phyloP scores from a whole-genome alignment of 2,888 invertebrate genomes.

The Phoenoteleia sp. region DNA sequence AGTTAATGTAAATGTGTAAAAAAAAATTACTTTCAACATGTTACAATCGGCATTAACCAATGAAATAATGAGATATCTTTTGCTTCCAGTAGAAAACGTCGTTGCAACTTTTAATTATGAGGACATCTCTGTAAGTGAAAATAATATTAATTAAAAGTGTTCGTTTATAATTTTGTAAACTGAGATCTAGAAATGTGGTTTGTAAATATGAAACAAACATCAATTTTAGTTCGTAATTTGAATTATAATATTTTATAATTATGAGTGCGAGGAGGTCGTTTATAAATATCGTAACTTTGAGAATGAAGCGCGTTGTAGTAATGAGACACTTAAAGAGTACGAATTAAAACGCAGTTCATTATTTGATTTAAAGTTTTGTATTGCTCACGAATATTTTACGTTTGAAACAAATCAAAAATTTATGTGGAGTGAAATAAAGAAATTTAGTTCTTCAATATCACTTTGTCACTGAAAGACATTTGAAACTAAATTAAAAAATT shows the following conservation, averaged over 20 bases:
- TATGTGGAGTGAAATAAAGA: too few relatives aligned
- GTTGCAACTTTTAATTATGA: too few relatives aligned
- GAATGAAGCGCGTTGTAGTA: conserved; percentile 29
- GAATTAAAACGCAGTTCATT: conserved; percentile 47
- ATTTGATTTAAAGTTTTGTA: conserved; percentile 45
- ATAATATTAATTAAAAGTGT: neutral
- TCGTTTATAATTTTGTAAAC: neutral
- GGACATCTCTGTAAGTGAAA: too few relatives aligned
- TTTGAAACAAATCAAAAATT: too few relatives aligned
- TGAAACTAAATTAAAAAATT: too few relatives aligned
- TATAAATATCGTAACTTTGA: conserved; percentile 30
- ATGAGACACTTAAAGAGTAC: conserved; percentile 43
- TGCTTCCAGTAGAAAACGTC: conserved; percentile 10
- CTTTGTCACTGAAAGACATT: too few relatives aligned
- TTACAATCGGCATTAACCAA: too few relatives aligned
- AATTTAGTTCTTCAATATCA: too few relatives aligned
- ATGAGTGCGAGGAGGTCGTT: conserved; percentile 6
- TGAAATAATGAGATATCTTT: too few relatives aligned
- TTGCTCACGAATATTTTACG: conserved; percentile 1
- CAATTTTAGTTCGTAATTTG: conserved; percentile 7
- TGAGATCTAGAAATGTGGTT: neutral
- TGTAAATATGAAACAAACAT: conserved; percentile 13
- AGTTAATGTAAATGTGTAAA: too few relatives aligned
- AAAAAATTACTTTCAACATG: too few relatives aligned
- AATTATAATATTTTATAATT: conserved; percentile 53